Percentiles rank a stretch among this genome's conserved stretches.
Conservation (phyloP, 2,113 vertebrate species). For the Malurus elegans region DNA sequence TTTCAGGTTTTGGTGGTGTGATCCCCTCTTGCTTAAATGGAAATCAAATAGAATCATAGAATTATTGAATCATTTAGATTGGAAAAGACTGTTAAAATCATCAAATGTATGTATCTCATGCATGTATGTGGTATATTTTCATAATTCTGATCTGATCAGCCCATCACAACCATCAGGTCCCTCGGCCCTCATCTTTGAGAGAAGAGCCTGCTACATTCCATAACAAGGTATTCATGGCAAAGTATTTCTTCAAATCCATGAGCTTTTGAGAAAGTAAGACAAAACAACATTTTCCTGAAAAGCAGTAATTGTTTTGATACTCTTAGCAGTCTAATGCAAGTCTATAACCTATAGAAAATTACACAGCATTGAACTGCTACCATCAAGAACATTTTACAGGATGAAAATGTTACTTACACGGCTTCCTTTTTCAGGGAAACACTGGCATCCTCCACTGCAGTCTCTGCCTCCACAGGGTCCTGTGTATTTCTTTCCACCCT, state of each 20-base stretch:
- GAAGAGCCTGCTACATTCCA: not conserved
- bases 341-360: not conserved
- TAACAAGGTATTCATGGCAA: not conserved
- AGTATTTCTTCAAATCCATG: not conserved
- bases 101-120: not conserved
- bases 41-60: not conserved
- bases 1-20: not conserved
- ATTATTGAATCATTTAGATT: not conserved
- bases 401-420: conserved; percentile 81
- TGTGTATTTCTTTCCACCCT: conserved; percentile 88
- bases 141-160: not conserved
- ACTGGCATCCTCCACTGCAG: conserved; percentile 92
- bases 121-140: not conserved
- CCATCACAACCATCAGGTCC: rapidly evolving
- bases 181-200: not conserved
- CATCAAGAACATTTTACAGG: not conserved
- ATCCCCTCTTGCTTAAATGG: not conserved
- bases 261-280: not conserved
- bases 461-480: conserved; percentile 93
- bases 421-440: conserved; percentile 94
- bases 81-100: not conserved
- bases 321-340: not conserved
- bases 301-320: not conserved
- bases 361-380: not conserved
- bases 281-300: not conserved